Conservation (phyloP, 2,113 vertebrate species). For the Chlamydotis undulata region DNA sequence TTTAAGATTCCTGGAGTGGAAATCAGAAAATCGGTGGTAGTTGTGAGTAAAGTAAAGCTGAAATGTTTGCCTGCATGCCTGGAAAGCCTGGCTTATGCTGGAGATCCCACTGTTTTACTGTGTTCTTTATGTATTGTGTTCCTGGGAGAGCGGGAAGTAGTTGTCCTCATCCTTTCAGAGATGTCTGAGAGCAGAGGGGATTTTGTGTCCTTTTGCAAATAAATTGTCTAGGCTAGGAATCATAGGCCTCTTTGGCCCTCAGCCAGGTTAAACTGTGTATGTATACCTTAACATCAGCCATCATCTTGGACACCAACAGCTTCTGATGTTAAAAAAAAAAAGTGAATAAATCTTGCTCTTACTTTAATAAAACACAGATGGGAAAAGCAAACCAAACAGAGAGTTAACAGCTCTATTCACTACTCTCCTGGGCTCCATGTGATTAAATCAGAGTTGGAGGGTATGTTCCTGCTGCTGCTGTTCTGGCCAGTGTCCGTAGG, state of each 20-base stretch:
- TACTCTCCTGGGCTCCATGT: slow-evolving; percentile 58
- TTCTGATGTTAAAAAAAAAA: slow-evolving; percentile 53
- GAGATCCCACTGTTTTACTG: neutral
- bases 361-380: slow-evolving; percentile 68
- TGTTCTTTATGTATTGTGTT: neutral
- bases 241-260: slow-evolving; percentile 1
- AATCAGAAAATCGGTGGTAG: slow-evolving; percentile 26
- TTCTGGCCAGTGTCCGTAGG: slow-evolving; percentile 65
- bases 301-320: slow-evolving; percentile 45
- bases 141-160: neutral
- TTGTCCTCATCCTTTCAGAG: slow-evolving; percentile 11
- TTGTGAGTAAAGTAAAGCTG: slow-evolving; percentile 21
- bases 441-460: slow-evolving; percentile 58
- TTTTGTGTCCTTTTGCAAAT: slow-evolving; percentile 50
- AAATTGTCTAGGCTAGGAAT: slow-evolving; percentile 36
- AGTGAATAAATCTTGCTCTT: slow-evolving; percentile 49
- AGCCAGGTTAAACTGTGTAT: slow-evolving; percentile 52
- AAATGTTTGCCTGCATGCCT: slow-evolving; percentile 31
- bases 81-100: neutral
- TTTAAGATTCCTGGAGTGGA: slow-evolving; percentile 50
- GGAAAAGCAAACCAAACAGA: slow-evolving; percentile 57
- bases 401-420: slow-evolving; percentile 66
- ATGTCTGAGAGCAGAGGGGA: neutral
- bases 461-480: slow-evolving; percentile 61
- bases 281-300: slow-evolving; percentile 51